These are phyloP conservation scores for Alligator sinensis DNA, from an alignment of 2,113 vertebrate species.

Conservation along the genomic window DNA sequence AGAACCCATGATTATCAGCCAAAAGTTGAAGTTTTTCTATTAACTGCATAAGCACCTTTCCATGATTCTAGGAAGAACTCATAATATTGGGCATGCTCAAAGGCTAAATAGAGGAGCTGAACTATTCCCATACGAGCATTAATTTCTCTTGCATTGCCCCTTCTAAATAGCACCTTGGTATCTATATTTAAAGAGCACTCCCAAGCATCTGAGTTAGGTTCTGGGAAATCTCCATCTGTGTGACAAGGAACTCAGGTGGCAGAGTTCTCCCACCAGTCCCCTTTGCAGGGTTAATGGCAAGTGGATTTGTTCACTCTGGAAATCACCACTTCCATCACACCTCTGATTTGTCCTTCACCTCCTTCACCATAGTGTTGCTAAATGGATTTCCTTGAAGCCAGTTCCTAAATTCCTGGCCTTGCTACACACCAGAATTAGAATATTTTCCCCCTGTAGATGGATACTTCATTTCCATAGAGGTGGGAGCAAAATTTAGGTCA, in stretches of 20 bases:
- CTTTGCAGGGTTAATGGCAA: fast-evolving
- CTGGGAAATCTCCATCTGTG: neutral
- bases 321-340: neutral
- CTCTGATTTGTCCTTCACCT: neutral
- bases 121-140: neutral
- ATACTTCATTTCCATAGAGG: neutral
- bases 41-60: neutral
- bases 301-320: neutral
- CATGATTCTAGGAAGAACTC: neutral
- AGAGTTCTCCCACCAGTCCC: neutral
- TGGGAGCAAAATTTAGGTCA: neutral
- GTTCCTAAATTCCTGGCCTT: neutral
- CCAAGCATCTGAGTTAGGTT: neutral
- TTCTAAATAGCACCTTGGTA: neutral
- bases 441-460: neutral
- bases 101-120: neutral
- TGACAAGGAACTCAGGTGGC: neutral
- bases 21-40: neutral
- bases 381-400: neutral
- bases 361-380: neutral
- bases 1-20: fast-evolving
- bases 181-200: neutral
- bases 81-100: neutral
- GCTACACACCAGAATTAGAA: neutral
- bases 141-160: neutral